Conservation (phyloP, 2,113 vertebrate species). For the Acanthochromis polyacanthus region DNA sequence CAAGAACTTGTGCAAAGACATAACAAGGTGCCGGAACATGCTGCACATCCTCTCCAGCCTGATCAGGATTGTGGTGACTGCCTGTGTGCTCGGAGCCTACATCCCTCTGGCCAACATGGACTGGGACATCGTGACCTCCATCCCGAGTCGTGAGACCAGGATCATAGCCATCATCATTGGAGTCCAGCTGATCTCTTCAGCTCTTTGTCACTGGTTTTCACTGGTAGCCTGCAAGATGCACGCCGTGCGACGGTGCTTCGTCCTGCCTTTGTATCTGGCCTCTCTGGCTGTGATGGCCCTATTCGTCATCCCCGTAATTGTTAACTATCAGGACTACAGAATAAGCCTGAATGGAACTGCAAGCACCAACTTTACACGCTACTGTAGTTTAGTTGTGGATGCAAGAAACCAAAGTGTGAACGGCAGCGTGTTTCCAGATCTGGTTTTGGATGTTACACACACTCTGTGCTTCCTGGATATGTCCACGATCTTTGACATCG, state of each 20-base stretch:
- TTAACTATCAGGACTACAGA: conserved; percentile 34
- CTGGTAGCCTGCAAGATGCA: conserved; percentile 84
- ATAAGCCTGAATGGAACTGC: conserved; percentile 13
- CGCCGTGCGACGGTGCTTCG: conserved; percentile 75
- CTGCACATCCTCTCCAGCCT: conserved; percentile 72
- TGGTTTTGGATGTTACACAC: conserved; percentile 62
- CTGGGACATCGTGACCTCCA: conserved; percentile 59
- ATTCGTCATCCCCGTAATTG: conserved; percentile 47
- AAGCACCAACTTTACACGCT: conserved; percentile 53
- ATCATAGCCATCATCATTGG: conserved; percentile 61
- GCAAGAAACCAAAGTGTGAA: background rate
- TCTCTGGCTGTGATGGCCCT: conserved; percentile 68
- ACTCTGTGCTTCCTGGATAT: conserved; percentile 65
- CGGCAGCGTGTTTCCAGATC: conserved; percentile 19
- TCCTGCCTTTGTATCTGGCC: conserved; percentile 78
- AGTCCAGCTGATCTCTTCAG: conserved; percentile 78
- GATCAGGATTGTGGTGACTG: conserved; percentile 68
- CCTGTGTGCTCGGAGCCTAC: conserved; percentile 72
- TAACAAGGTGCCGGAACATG: conserved; percentile 58
- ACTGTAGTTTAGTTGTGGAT: conserved; percentile 38
- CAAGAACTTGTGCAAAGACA: conserved; percentile 49
- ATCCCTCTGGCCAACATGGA: conserved; percentile 63
- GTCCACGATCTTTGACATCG: conserved; percentile 14
- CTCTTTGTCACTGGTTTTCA: conserved; percentile 80
- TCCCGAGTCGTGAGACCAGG: conserved; percentile 29